Base-by-base conservation (phyloP, 2,113 vertebrate genomes). In the Lamprotornis superbus region DNA sequence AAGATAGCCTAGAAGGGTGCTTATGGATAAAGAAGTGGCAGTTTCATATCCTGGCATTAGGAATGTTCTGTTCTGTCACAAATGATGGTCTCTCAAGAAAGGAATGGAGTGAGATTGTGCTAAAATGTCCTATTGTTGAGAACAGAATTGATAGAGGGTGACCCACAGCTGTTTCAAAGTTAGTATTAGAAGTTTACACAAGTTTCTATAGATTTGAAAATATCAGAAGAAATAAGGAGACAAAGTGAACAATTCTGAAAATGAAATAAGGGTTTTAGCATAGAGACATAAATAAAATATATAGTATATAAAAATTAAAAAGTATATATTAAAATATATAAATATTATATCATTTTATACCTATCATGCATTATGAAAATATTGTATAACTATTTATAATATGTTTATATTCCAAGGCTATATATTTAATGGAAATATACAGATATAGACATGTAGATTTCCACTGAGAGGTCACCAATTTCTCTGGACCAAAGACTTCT, bases 321-420 rank as follows among this genome's bases (percentile, higher is more conserved):
- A 39, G 39, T 39, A 39, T 39, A 39, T 17, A 18, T 42, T 15
- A 12, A 22, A 42, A 53, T 10, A 46, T 15, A 60, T 5, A 4
- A 20, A 33, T 42, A 35, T 50, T 6, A n/a, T 16, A 28, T 18
- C 0, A 17, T 52, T 64, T 42, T 22, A 37, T 37, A 37, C 1
- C 8, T 39, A 5, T 15, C 59, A 20, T 11, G 4, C 7, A 28
- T 28, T 14, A 22, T n/a, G 17, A 1, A 65, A 64, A 40, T 73
- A 28, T 16, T 15, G 1, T 19, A 19, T 50, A 35, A 12, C 8
- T 42, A 49, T 71, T 71, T 35, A 37, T 23, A 50, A 18, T 35
- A 33, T 27, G 3, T 37, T 77, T 27, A 12, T 33, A 37, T 50
- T 74, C 7, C 57, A 67, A 28, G 7, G 10, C 9, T 52, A 11